Evolutionary conservation across 2,797 vertebrate species (phyloP).

Genomic region (Muscicapa striata): DNA sequence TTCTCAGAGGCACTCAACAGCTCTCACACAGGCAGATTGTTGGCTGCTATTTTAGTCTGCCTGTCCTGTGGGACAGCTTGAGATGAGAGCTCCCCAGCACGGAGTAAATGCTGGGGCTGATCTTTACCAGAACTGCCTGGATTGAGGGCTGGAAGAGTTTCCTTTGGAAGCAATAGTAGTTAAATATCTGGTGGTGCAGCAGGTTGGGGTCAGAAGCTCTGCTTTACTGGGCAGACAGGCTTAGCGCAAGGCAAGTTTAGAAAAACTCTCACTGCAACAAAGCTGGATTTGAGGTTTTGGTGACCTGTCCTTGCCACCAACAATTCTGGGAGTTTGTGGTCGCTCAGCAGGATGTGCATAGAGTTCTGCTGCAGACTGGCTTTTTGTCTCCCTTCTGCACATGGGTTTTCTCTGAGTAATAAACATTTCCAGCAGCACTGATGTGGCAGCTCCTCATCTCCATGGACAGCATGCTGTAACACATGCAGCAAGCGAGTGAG

Average conservation of each 20-base stretch:
- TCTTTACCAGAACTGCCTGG: background rate
- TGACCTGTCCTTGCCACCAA: background rate
- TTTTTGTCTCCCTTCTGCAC: background rate
- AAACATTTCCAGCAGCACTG: background rate
- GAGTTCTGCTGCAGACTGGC: background rate
- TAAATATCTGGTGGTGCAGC: background rate
- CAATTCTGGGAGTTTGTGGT: background rate
- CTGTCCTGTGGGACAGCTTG: background rate
- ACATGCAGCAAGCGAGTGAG: accelerated
- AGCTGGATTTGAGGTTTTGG: background rate
- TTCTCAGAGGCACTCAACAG: background rate
- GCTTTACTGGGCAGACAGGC: background rate
- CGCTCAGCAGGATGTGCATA: accelerated
- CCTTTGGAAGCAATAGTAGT: background rate
- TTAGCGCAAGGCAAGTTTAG: background rate
- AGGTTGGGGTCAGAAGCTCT: background rate
- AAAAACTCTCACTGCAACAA: background rate
- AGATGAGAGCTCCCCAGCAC: background rate
- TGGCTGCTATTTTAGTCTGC: conserved; percentile 29
- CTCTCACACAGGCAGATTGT: background rate
- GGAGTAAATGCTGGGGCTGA: background rate
- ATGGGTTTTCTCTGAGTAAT: background rate
- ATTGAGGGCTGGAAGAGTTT: background rate
- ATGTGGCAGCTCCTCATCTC: background rate
- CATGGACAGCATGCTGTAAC: accelerated